Conservation (phyloP, 37 sponge, comb jelly and placozoan species). For the Dysidea cf. avara region DNA sequence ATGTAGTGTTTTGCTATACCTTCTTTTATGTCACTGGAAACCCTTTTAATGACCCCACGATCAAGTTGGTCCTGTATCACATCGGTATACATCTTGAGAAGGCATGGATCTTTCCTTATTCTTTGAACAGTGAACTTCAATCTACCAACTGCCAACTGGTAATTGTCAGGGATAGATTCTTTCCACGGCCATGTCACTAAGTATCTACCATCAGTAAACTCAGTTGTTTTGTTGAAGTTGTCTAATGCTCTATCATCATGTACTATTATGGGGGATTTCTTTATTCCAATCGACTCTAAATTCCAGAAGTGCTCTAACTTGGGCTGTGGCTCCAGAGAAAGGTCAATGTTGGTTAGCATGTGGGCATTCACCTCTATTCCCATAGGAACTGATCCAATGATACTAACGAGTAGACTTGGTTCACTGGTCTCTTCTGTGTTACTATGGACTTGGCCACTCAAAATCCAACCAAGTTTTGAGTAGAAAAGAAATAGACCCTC, state of each 20-base stretch:
- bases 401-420: too few species aligned
- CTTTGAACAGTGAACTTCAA: constrained; percentile 3
- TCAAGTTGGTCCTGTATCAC: constrained; percentile 23
- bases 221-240: constrained; percentile 6
- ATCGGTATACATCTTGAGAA: constrained; percentile 12
- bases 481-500: too few species aligned
- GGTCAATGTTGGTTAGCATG: too few species aligned
- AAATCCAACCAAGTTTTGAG: too few species aligned
- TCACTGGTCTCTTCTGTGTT: too few species aligned
- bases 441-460: too few species aligned
- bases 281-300: constrained; percentile 28
- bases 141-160: not conserved
- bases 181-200: constrained; percentile 33
- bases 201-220: constrained; percentile 12
- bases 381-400: too few species aligned
- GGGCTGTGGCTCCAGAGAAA: too few species aligned
- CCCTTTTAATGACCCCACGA: constrained; percentile 15
- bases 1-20: constrained; percentile 7
- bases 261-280: not conserved
- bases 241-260: too few species aligned
- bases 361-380: too few species aligned
- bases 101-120: not conserved
- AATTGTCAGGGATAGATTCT: constrained; percentile 18
- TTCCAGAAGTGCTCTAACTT: too few species aligned
- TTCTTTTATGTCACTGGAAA: not conserved